Evolutionary conservation across 2,888 invertebrate species (phyloP), one percentile per base, ranked within the genome.

Genomic region (Drosophila macrospina): DNA sequence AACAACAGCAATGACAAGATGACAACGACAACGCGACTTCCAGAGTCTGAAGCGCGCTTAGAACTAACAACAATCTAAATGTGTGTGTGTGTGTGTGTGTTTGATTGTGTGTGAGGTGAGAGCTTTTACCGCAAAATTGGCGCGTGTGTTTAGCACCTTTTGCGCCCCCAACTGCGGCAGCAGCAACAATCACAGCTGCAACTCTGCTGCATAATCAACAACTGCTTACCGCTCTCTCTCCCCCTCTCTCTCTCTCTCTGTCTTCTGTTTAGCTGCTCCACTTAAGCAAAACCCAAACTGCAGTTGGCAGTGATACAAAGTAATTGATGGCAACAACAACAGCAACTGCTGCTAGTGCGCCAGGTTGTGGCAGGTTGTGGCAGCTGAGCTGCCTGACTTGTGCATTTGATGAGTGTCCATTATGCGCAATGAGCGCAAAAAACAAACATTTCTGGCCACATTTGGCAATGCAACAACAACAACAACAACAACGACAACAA

Each of bases 61-160:
- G 82, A 83, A 78, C 59, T 62, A 60, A 63, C 65, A 62, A 79
- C 65, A 62, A 79, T 69, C 72, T 67, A 44, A n/a, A n/a, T n/a
- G n/a, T 56, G 50, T 59, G 20, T 41, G 26, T 54, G 16, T 66
- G 50, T 39, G 20, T 30, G 20, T 26, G 32, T 60, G 57, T 55
- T 11, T 64, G 63, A 64, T 36, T 69, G 62, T 61, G 67, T 74
- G 61, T 54, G 66, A 16, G 86, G 83, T 78, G 76, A 80, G 80
- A 83, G 83, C 86, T 86, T 76, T 83, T 83, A 83, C 85, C 84
- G 75, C 78, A 78, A 78, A 87, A 81, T 84, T 77, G 73, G 82
- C 80, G 82, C 85, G 74, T 87, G 71, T 79, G 72, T 73, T 87
- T 85, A 80, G 79, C 87, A 87, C 87, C 85, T 87, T 77, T 80